Conservation (phyloP, 2,888 invertebrate genomes). For the Asteroscopus sphinx region DNA sequence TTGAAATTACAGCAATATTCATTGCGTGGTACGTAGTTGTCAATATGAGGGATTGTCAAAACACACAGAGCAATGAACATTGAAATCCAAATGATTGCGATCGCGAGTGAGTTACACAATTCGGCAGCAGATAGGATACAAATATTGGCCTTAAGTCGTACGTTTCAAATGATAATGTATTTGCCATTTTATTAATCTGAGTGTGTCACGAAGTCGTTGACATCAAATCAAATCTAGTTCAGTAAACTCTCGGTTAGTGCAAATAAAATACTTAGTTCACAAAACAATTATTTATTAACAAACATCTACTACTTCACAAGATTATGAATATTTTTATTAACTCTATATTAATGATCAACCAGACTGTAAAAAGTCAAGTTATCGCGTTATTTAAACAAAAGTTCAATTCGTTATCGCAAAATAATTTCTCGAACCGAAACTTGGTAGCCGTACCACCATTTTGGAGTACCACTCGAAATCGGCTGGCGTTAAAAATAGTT, state of each 20-base stretch:
- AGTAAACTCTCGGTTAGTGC: conserved; percentile 16
- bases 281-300: conserved; percentile 24
- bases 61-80: too few species aligned
- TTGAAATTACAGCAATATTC: too few species aligned
- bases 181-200: too few species aligned
- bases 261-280: conserved; percentile 18
- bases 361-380: conserved; percentile 24
- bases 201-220: conserved; percentile 19
- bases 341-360: conserved; percentile 2
- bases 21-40: too few species aligned
- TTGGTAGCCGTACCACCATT: conserved; percentile 27
- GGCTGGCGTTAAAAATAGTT: conserved; percentile 63
- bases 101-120: too few species aligned
- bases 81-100: too few species aligned
- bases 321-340: conserved; percentile 19
- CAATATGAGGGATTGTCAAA: too few species aligned
- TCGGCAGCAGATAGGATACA: too few species aligned
- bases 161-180: too few species aligned
- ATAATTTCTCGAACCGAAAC: conserved; percentile 31
- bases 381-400: conserved; percentile 27
- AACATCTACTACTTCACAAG: background rate
- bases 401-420: conserved; percentile 9
- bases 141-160: too few species aligned
- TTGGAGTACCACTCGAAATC: conserved; percentile 35
- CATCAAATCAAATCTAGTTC: conserved; percentile 25